A percentile compares a stretch with the other conserved stretches of the same genome.
These are phyloP conservation scores for Cryptocephalus moraei DNA, from an alignment of 2,888 invertebrate species.

Conservation along the genomic window DNA sequence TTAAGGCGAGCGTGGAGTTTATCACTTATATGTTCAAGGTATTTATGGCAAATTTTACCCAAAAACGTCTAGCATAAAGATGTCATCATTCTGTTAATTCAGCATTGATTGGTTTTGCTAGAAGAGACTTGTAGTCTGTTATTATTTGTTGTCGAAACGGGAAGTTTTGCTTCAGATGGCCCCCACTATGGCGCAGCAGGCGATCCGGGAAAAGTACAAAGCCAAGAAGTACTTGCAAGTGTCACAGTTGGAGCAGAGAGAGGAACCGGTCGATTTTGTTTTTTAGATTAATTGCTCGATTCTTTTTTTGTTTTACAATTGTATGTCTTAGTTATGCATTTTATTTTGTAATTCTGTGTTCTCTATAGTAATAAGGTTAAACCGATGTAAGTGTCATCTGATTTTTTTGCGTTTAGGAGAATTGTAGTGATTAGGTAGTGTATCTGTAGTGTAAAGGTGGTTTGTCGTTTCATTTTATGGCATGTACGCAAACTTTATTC, in stretches of 20 bases:
- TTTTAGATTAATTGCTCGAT: not conserved
- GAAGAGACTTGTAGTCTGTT: not conserved
- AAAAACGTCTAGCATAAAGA: no score
- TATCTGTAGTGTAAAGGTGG: no score
- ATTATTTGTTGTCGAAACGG: not conserved
- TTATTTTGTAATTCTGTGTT: no score
- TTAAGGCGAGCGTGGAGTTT: slow-evolving; percentile 56
- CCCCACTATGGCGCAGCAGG: slow-evolving; percentile 53
- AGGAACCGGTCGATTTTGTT: slow-evolving; percentile 14
- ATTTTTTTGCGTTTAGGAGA: no score
- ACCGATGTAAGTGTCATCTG: no score
- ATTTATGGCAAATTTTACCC: slow-evolving; percentile 40
- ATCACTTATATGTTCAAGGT: slow-evolving; percentile 55
- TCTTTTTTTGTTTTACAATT: no score
- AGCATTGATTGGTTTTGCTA: not conserved
- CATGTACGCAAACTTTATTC: no score
- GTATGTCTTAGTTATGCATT: no score
- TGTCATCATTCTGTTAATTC: no score
- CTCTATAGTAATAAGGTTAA: no score
- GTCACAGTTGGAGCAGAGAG: slow-evolving; percentile 19
- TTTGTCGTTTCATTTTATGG: no score
- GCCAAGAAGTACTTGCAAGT: slow-evolving; percentile 49
- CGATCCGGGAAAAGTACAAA: slow-evolving; percentile 85
- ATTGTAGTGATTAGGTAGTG: no score
- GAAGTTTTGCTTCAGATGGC: slow-evolving; percentile 43